Evolutionary conservation across 2,113 vertebrate species (phyloP).

Genomic region (Oostethus manadensis): DNA sequence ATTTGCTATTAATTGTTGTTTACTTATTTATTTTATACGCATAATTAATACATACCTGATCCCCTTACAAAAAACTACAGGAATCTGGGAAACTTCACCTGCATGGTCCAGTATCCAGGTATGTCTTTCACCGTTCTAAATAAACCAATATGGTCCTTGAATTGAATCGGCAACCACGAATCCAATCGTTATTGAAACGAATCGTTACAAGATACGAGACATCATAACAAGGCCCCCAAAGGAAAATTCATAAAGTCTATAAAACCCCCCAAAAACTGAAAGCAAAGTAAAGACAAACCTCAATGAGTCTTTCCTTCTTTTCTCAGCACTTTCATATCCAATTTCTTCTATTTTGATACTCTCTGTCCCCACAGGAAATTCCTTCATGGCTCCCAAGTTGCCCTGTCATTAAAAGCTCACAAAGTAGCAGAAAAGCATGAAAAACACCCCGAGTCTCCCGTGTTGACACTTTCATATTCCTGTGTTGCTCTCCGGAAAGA

Average conservation of each 20-base stretch:
- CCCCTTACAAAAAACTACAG: too few relatives aligned
- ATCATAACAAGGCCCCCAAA: neutral
- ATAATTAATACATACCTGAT: too few relatives aligned
- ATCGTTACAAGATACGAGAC: neutral
- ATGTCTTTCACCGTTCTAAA: too few relatives aligned
- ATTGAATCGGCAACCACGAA: too few relatives aligned
- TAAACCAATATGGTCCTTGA: too few relatives aligned
- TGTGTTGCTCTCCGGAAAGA: neutral
- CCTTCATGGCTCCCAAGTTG: neutral
- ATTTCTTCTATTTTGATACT: slow-evolving; percentile 1
- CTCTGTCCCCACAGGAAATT: slow-evolving; percentile 17
- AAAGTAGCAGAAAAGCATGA: slow-evolving; percentile 1
- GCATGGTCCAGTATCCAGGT: too few relatives aligned
- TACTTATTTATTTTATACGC: too few relatives aligned
- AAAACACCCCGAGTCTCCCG: neutral
- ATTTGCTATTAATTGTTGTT: too few relatives aligned
- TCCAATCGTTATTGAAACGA: too few relatives aligned
- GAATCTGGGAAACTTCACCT: too few relatives aligned
- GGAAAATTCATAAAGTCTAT: slow-evolving; percentile 7
- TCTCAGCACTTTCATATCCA: neutral
- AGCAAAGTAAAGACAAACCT: neutral
- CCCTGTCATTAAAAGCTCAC: slow-evolving; percentile 5
- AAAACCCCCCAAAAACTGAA: slow-evolving; percentile 9
- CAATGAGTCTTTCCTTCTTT: neutral
- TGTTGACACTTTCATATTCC: slow-evolving; percentile 2